Base-by-base conservation (phyloP, 2,888 invertebrate genomes). In the Drosophila recens region DNA sequence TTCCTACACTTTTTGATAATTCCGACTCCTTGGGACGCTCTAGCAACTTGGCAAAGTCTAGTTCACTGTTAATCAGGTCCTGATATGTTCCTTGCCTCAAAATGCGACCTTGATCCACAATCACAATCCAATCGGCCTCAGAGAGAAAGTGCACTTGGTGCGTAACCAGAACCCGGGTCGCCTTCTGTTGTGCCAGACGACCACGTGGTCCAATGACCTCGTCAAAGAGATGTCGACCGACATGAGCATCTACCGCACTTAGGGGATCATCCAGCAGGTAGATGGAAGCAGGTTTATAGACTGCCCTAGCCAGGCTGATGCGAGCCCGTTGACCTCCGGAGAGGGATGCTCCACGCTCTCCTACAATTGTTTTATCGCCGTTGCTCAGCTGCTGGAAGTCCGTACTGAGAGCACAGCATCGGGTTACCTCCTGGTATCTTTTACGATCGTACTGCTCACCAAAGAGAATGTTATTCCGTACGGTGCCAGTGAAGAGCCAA, bases 231-330 rank as follows among this genome's bases (percentile, higher is more conserved):
- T 96, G 95, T 68, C 95, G 94, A 0, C 96, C 95, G n/a, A 97
- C 96, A 67, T 95, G 95, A 0, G 96, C 94, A 91, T 97, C 97
- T 0, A 97, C 96, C 0, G 97, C 96, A 67, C 96, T 96, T 2
- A 97, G 91, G 0, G 97, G 97, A 92, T 97, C 97, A 90, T 97
- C 97, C 33, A 97, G 92, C 5, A 97, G 92, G 90, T 96, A 97
- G 69, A 97, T 94, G 85, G 96, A 95, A 0, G 96, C 95, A 23
- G 95, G 93, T 74, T 94, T 94, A 81, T 96, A 97, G n/a, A 96
- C 93, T 0, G 96, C 95, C 80, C 96, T 93, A 0, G 95, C 96
- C 72, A 97, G 92, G 86, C 95, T 95, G 2, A 97, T 94, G 66
- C 96, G 93, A 1, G 96, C 96, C 74, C 95, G 94, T 92, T 96